These are phyloP conservation scores for Gortyna flavago DNA, from an alignment of 2,888 invertebrate species.

Conservation along the genomic window DNA sequence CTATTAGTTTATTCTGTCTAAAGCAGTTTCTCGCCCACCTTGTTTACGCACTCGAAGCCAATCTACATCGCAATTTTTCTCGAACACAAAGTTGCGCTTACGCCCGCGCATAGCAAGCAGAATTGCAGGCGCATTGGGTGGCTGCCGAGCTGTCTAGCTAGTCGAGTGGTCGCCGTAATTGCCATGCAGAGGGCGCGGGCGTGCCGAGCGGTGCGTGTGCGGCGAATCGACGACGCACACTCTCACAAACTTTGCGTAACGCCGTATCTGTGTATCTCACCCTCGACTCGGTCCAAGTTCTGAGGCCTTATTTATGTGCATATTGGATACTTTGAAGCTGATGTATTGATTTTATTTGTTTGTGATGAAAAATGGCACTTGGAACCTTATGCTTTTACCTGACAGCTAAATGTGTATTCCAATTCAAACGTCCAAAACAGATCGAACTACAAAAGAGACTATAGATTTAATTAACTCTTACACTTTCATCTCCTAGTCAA, in stretches of 20 bases:
- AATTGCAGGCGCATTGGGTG: conserved; percentile 70
- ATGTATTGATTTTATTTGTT: conserved; percentile 1
- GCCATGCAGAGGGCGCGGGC: conserved; percentile 70
- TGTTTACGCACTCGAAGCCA: conserved; percentile 55
- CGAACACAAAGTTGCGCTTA: conserved; percentile 56
- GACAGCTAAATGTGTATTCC: neutral
- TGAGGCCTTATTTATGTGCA: conserved; percentile 27
- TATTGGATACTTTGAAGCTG: conserved; percentile 6
- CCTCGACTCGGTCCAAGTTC: conserved; percentile 9
- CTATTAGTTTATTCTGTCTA: too few relatives aligned
- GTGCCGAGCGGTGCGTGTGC: conserved; percentile 58
- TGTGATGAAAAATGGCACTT: neutral
- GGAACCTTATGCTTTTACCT: neutral
- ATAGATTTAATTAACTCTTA: neutral
- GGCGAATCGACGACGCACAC: conserved; percentile 50
- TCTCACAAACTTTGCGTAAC: conserved; percentile 54
- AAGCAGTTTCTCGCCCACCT: conserved; percentile 52
- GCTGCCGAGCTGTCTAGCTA: conserved; percentile 82
- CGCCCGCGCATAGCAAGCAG: conserved; percentile 60
- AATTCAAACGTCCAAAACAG: neutral
- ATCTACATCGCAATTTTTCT: conserved; percentile 67
- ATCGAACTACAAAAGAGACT: neutral
- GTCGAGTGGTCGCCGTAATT: conserved; percentile 60
- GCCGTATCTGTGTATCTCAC: conserved; percentile 26
- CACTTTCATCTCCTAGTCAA: neutral